Conservation (phyloP, 2,113 vertebrate species). For the Archilochus colubris region DNA sequence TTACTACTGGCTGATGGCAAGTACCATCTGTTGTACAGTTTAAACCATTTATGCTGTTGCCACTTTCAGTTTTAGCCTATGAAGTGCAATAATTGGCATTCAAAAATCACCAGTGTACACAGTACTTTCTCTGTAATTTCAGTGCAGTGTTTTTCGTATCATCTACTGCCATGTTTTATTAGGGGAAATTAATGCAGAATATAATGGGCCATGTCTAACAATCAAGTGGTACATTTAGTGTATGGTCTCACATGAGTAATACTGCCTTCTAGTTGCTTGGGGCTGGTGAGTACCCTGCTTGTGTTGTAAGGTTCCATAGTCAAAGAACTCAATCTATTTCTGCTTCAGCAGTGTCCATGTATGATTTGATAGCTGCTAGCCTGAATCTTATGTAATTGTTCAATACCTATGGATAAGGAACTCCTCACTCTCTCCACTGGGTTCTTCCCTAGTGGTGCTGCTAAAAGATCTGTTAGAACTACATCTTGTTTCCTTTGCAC, state of each 20-base stretch:
- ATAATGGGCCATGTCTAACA: neutral
- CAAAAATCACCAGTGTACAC: rapidly evolving
- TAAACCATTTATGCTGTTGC: neutral
- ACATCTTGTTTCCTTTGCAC: neutral
- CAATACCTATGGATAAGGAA: neutral
- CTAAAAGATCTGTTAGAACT: neutral
- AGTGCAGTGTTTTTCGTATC: neutral
- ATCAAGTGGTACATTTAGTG: neutral
- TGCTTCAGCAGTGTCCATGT: neutral
- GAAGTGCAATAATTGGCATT: neutral
- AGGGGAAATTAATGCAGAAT: neutral
- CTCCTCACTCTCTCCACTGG: neutral
- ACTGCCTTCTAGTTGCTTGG: neutral
- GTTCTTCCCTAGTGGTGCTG: neutral
- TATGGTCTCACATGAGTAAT: rapidly evolving
- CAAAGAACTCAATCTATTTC: neutral
- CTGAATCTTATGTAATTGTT: neutral
- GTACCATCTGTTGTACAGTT: neutral
- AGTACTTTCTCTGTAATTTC: neutral
- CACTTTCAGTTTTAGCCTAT: neutral
- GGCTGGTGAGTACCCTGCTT: neutral
- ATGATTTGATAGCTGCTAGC: neutral
- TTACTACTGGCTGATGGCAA: neutral
- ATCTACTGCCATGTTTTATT: neutral
- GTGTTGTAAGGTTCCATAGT: neutral